Evolutionary conservation across 2,888 invertebrate species (phyloP), one percentile per base, ranked within the genome.

Genomic region (Hydrotaea diabolus): DNA sequence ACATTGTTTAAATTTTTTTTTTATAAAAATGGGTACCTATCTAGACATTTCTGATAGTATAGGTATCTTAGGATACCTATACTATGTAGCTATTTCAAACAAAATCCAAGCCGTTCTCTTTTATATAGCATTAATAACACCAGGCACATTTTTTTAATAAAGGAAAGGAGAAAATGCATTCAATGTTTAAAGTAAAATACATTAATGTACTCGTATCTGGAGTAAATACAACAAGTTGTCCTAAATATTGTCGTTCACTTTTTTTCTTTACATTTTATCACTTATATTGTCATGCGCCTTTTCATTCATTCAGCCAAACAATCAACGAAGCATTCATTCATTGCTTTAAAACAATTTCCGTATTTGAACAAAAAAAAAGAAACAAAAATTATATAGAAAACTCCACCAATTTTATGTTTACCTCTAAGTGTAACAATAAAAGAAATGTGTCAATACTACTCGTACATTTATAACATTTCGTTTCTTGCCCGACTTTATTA

Each of bases 381-480:
- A 31, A 31, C 2, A 31, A 31, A 21, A n/a, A n/a, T n/a, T n/a
- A n/a, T n/a, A n/a, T n/a, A 17, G 19, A 15, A n/a, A 19, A 21
- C 0, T 21, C n/a, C 59, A 11, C 26, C 23, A n/a, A 21, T 69
- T 46, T 69, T 46, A 13, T 31, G 31, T 66, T 39, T 39, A 39
- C 31, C 31, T 69, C 43, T 46, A 39, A 69, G 69, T 69, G 69
- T 69, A 69, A 69, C 69, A 69, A 69, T 69, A 46, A 69, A 69
- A 69, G n/a, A 69, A 69, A 69, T 69, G 69, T 69, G 69, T 69
- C 69, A 69, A 43, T 69, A 69, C 69, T 46, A 69, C n/a, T n/a
- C n/a, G n/a, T n/a, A n/a, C 43, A 69, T 43, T 17, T 39, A 39
- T 19, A 0, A 2, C 39, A 43, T 17, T 66, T 69, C 36, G 64